phyloP scores from a whole-genome alignment of 2,797 vertebrate genomes.

The Malacoraja senta region DNA sequence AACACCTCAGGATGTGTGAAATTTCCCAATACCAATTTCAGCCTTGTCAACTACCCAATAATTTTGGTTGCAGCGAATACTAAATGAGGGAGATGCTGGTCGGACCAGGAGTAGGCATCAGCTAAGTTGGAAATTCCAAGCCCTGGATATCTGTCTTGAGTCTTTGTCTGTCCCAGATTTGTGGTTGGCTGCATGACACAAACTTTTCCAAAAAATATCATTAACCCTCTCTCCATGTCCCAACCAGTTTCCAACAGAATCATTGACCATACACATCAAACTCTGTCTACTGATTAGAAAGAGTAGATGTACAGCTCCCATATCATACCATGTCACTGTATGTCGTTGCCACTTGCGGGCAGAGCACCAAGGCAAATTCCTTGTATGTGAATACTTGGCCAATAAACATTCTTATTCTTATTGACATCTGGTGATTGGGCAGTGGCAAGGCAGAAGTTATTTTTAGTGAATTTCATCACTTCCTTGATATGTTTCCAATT shows the following conservation, averaged over 20 bases:
- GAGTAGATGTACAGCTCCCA: neutral
- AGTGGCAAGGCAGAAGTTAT: neutral
- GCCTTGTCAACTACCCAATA: too few species aligned
- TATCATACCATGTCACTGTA: neutral
- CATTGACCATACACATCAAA: neutral
- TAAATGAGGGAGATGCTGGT: neutral
- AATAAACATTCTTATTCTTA: too few species aligned
- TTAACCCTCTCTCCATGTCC: neutral
- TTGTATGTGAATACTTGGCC: too few species aligned
- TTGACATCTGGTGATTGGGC: neutral
- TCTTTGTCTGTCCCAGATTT: neutral
- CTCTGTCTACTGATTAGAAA: neutral
- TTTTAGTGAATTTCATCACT: neutral
- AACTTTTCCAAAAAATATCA: neutral
- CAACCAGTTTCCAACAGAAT: neutral
- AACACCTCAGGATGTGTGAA: too few species aligned
- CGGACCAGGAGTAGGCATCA: neutral
- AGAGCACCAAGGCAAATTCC: too few species aligned
- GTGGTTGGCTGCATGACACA: neutral
- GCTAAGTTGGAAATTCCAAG: neutral
- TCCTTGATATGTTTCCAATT: neutral
- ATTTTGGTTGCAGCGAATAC: too few species aligned
- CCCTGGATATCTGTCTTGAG: too few species aligned
- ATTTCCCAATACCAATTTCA: too few species aligned
- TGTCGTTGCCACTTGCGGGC: too few species aligned